These are phyloP conservation scores for Arion vulgaris DNA, from an alignment of 1,140 invertebrate genomes.

Conservation along the genomic window DNA sequence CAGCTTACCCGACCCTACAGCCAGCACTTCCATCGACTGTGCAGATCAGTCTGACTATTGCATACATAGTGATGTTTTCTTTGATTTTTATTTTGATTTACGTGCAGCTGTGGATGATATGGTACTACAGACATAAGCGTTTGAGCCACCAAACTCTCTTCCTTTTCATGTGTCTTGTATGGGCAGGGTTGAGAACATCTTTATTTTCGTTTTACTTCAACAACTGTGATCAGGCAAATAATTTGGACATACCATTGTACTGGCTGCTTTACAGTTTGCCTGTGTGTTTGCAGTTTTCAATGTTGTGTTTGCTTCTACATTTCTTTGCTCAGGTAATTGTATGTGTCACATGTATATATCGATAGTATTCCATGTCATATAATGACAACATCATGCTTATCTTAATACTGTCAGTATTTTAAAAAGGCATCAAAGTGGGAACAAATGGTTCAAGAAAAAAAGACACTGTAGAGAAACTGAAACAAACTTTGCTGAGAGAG, in stretches of 20 bases:
- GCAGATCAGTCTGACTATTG: conserved; percentile 65
- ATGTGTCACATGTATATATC: neutral
- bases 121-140: conserved; percentile 71
- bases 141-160: conserved; percentile 73
- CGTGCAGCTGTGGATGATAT: conserved; percentile 72
- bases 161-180: conserved; percentile 69
- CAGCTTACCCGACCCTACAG: conserved; percentile 24
- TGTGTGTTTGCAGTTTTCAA: conserved; percentile 72
- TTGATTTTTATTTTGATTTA: conserved; percentile 70
- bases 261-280: conserved; percentile 72
- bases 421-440: too few relatives aligned
- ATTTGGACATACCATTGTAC: conserved; percentile 61
- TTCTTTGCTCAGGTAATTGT: conserved; percentile 71
- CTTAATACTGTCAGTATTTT: too few relatives aligned
- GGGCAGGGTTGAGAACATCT: conserved; percentile 69
- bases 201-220: conserved; percentile 73
- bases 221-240: conserved; percentile 66
- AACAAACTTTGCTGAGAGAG: too few relatives aligned
- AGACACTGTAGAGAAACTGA: too few relatives aligned
- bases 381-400: too few relatives aligned
- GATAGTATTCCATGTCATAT: too few relatives aligned
- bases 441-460: too few relatives aligned
- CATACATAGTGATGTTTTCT: conserved; percentile 65
- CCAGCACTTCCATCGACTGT: conserved; percentile 65
- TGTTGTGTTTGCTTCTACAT: conserved; percentile 68